Evolutionary conservation across 23 tunicate species (phyloP), one percentile per base, ranked within the genome.

Genomic region (Styela clava): DNA sequence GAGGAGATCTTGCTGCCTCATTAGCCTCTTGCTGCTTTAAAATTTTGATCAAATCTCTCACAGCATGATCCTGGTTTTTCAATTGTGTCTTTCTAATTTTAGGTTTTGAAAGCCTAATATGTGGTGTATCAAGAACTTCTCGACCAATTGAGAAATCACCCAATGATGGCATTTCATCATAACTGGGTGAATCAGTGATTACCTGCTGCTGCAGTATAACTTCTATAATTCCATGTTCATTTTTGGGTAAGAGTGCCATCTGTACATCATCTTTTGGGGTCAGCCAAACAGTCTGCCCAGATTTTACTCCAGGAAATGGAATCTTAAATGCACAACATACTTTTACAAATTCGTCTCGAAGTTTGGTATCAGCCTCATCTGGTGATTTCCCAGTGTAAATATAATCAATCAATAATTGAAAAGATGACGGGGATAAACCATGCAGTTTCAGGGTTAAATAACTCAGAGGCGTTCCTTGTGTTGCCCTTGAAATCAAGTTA

Each of bases 401-500:
- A 52, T 21, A 76, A 44, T 36, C 64, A n/a, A 76, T 12, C n/a
- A 76, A 36, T 21, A 44, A 52, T 5, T 27, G 52, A 0, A 76
- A 76, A 1, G 62, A 64, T 25, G 65, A 22, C 9, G 64, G 16
- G 20, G 52, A 36, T n/a, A 76, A 21, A 7, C 81, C 81, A 52
- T 51, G 34, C 35, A 71, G 35, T 32, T 71, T 76, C 24, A 76
- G 37, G 16, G 32, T 76, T 26, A 76, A 52, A 24, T 52, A 22
- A 18, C 64, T 30, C 16, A 16, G 16, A 22, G 21, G 29, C 22
- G 81, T 37, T 24, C 26, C 33, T 36, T 76, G 26, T 24, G 30
- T 18, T 29, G 64, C 24, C 27, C 77, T 79, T 64, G 86, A 31
- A 0, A 91, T 56, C n/a, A 85, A n/a, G 20, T 86, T 30, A 33